Base-by-base conservation (phyloP, 2,797 vertebrate genomes). In the Pseudocheirus occidentalis region DNA sequence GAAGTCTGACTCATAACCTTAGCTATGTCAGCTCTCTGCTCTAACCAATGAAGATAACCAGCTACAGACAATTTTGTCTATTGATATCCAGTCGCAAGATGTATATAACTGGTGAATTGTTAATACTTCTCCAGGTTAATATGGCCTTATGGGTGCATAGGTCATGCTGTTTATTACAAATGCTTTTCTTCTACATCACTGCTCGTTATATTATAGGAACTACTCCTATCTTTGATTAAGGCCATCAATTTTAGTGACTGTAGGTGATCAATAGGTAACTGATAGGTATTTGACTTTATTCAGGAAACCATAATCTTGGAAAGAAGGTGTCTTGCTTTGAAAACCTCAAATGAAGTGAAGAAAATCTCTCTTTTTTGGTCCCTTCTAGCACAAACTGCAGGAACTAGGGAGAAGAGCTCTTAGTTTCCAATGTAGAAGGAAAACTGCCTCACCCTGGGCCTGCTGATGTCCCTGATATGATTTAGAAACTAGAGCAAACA, bases 31-130 rank as follows among this genome's bases (percentile, higher is more conserved):
- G 52, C 34, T 96, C 54, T 96, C 73, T 93, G 9, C 29, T 91
- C 46, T 95, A 27, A 93, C 29, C 40, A 93, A 21, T 50, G 56
- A 95, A 93, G 73, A 46, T 95, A 95, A 97, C 18, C 7, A 92
- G 24, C 5, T 27, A 27, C 52, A 34, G 94, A 95, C 91, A 31
- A 92, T 93, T 95, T 56, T 96, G 27, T 93, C 55, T 92, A 93
- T 57, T 92, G 93, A 91, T 90, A 93, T 87, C 24, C 14, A 91
- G 58, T 91, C 90, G 91, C 29, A 87, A 46, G 14, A 5, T 91
- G 9, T 94, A 27, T 59, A 90, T n/a, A 96, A 24, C 62, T 89
- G 54, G 34, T 29, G 91, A 90, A 89, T 54, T 73, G 29, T 94
- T 94, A 89, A 40, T 52, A 53, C 90, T 96, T 31, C 55, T 87